Percentiles rank a stretch among this genome's conserved stretches.
phyloP scores from a whole-genome alignment of 2,888 invertebrate species.

The Gibbula magus region DNA sequence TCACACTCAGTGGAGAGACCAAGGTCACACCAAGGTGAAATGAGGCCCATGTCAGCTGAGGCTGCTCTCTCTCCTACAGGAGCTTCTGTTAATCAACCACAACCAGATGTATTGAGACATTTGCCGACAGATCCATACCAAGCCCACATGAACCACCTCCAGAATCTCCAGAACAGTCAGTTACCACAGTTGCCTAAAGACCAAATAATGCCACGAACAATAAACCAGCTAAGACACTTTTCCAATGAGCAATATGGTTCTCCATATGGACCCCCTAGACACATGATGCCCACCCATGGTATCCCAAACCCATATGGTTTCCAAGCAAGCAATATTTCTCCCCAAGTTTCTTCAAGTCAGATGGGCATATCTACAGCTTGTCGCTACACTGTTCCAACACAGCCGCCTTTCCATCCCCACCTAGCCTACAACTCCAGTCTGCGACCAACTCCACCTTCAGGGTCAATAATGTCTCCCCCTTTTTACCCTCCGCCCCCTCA shows the following conservation, averaged over 20 bases:
- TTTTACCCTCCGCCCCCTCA: constrained; percentile 45
- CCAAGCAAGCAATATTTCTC: constrained; percentile 30
- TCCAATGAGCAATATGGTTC: constrained; percentile 4
- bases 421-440: constrained; percentile 38
- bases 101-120: not conserved
- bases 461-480: constrained; percentile 33
- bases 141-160: not conserved
- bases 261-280: constrained; percentile 7
- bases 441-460: constrained; percentile 37
- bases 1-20: constrained; percentile 20
- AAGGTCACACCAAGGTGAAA: constrained; percentile 11
- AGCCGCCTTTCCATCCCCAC: constrained; percentile 39
- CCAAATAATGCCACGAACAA: not conserved
- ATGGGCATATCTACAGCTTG: constrained; percentile 34
- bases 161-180: constrained; percentile 20
- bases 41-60: constrained; percentile 17
- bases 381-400: constrained; percentile 27
- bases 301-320: constrained; percentile 10
- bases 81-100: not conserved
- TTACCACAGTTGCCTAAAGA: constrained; percentile 1
- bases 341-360: constrained; percentile 36
- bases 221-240: constrained; percentile 9
- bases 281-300: constrained; percentile 16
- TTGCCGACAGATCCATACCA: constrained; percentile 18
- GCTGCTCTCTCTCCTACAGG: not conserved